These are phyloP conservation scores for Mobula birostris DNA, from an alignment of 2,113 vertebrate species.

Conservation along the genomic window DNA sequence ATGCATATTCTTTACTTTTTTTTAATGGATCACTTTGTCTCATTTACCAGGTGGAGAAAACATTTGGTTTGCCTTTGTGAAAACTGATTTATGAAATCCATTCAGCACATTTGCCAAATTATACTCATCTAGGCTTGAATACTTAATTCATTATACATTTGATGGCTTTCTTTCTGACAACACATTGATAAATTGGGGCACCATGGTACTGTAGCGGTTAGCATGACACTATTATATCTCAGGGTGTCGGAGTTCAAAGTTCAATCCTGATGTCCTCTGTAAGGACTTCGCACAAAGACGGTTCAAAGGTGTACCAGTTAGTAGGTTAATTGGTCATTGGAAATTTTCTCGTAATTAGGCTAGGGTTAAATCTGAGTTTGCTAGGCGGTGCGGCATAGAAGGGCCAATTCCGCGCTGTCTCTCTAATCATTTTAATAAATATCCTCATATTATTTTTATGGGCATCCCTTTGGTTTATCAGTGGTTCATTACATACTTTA, in stretches of 20 bases:
- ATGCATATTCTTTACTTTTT: background rate
- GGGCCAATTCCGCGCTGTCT: no score
- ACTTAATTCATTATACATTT: background rate
- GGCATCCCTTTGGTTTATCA: background rate
- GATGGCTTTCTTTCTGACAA: background rate
- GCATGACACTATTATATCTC: no score
- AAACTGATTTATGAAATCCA: background rate
- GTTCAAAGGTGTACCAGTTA: no score
- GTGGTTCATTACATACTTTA: background rate
- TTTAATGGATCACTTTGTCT: background rate
- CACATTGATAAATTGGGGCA: background rate
- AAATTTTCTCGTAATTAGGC: no score
- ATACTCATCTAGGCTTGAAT: background rate
- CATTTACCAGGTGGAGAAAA: background rate
- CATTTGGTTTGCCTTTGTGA: background rate
- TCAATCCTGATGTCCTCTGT: no score
- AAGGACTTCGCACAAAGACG: no score
- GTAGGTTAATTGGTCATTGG: no score
- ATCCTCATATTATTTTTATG: background rate
- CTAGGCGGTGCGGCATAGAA: no score
- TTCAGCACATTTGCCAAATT: background rate
- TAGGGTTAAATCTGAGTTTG: no score
- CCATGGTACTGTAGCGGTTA: no score
- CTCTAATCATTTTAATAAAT: no score
- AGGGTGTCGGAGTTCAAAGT: no score